Base-by-base conservation (phyloP, 2,113 vertebrate species). In the Phycodurus eques region DNA sequence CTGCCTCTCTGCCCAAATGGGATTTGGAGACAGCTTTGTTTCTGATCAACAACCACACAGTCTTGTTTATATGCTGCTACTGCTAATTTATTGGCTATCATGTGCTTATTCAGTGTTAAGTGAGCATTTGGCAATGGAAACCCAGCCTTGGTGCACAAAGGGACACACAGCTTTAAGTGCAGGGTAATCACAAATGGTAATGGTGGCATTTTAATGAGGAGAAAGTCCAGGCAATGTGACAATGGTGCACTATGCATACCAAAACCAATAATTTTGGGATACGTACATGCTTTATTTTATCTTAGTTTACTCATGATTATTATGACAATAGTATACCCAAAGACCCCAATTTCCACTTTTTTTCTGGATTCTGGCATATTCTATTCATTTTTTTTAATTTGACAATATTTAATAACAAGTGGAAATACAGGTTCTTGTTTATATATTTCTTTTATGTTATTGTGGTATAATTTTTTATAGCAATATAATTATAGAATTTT, bases 1-100 rank as follows among this genome's bases (percentile, higher is more conserved):
- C 88, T 80, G 91, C 90, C 89, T 91, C 91, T 90, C 85, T 87
- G 88, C 87, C 87, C 92, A 92, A 94, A 93, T 93, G 90, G 91
- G 93, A 93, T 94, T 93, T 93, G 80, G 22, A 91, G 90, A 92
- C 90, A 90, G 92, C 92, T 94, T 94, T 94, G 92, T 94, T 93
- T 94, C 90, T 90, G 83, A 76, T 87, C 88, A 86, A 86, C 88
- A 91, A 19, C 46, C 15, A 88, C 88, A 88, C 81, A 85, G 76
- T 77, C 74, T 80, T 91, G 87, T 92, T 92, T 90, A 87, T 79
- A 81, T 35, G 61, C 43, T 5, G 13, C 74, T 79, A 77, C 22
- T 73, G 77, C 68, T 83, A 80, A 85, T 82, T 88, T 85, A 80
- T 81, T 73, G 67, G 78, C 67, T 72, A 81, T 83, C 61, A 75